Base-by-base conservation (phyloP, 1,140 invertebrate species). In the Sesamia nonagrioides region DNA sequence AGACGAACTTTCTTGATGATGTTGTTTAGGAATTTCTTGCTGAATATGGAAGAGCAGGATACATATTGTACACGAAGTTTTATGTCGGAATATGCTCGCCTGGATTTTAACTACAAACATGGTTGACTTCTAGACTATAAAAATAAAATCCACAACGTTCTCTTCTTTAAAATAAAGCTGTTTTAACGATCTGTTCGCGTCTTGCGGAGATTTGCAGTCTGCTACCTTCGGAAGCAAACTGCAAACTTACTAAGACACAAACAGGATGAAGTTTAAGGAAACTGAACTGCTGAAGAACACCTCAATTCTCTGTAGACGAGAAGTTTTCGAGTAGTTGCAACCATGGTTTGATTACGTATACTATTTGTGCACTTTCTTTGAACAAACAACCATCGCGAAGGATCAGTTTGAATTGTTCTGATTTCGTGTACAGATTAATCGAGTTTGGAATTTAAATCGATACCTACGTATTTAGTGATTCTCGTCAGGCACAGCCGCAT, bases 171-270 rank as follows among this genome's bases (percentile, higher is more conserved):
- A 69, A 50, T 69, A 50, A 17, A 69, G 18, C 42, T n/a, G 11
- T 45, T 48, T 68, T 69, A 69, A 18, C 66, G 42, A 69, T 45
- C 21, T 50, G 18, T 60, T 35, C 56, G 6, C 9, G 42, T 69
- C 42, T 69, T 33, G 15, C 0, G 42, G 42, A 21, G 21, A 69
- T 69, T n/a, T n/a, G n/a, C n/a, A n/a, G n/a, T n/a, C n/a, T n/a
- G n/a, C n/a, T 69, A 37, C 45, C 13, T 45, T 27, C 21, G 2
- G 42, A 15, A 17, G 68, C 27, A 45, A 60, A 69, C 66, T 66
- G 18, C 50, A 72, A 72, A 72, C 33, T 72, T 27, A 42, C 18
- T 60, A 48, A 58, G 54, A 60, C 18, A 60, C 54, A 74, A 74
- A 58, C 37, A 60, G 9, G 27, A 7, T 37, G 50, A 71, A 71